phyloP scores from a whole-genome alignment of 2,113 vertebrate genomes.

The Prunella fulvescens region DNA sequence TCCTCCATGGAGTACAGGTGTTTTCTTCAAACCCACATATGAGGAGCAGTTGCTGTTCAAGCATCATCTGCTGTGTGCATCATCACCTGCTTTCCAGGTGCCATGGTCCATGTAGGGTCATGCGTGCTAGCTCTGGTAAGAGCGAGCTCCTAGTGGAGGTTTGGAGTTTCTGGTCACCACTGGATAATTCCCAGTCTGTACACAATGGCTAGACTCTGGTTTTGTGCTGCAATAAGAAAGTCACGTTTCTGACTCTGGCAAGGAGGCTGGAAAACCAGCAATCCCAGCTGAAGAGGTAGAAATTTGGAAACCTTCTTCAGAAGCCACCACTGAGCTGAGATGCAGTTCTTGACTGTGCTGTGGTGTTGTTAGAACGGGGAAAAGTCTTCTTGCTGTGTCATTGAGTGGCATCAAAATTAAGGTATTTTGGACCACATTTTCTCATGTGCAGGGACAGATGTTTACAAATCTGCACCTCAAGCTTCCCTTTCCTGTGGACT shows the following conservation, averaged over 20 bases:
- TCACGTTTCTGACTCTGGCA: accelerated
- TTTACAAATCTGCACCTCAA: accelerated
- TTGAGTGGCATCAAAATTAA: background rate
- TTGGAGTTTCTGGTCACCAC: background rate
- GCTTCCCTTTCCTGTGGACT: background rate
- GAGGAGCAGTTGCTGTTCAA: background rate
- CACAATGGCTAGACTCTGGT: accelerated
- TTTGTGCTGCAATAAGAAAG: too few species aligned
- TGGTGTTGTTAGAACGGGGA: background rate
- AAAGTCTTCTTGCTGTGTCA: background rate
- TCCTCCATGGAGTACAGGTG: accelerated
- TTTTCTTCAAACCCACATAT: accelerated
- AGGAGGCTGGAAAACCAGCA: background rate
- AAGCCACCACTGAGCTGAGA: background rate
- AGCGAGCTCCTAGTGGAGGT: background rate
- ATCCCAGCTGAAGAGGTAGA: too few species aligned
- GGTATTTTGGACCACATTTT: accelerated
- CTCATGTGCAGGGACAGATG: accelerated
- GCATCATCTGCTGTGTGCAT: accelerated
- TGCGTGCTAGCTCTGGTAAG: accelerated
- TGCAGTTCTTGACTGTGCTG: background rate
- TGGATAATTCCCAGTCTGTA: background rate
- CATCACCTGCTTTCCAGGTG: background rate
- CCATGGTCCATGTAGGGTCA: accelerated
- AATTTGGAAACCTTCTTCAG: background rate